phyloP scores from a whole-genome alignment of 2,113 vertebrate species.

The Globicephala melas region DNA sequence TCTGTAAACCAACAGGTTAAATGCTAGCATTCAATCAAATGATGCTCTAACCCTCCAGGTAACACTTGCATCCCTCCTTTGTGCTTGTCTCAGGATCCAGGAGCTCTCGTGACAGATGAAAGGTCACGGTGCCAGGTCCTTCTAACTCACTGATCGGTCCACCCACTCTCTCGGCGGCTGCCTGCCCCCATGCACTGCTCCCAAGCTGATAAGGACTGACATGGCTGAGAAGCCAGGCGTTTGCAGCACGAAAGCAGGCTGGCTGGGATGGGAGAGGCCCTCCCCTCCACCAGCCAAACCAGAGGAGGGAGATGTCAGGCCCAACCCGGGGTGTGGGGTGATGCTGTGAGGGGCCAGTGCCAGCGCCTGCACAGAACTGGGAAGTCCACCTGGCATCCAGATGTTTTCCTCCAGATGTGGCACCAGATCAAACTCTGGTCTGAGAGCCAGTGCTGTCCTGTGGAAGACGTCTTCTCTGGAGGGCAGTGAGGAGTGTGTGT shows the following conservation, averaged over 20 bases:
- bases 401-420: background rate
- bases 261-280: background rate
- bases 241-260: background rate
- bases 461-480: background rate
- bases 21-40: slow-evolving; percentile 36
- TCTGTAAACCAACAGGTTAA: slow-evolving; percentile 10
- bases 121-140: rapidly evolving
- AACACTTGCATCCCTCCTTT: background rate
- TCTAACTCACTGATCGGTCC: rapidly evolving
- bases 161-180: background rate
- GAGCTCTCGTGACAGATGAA: background rate
- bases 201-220: background rate
- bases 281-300: background rate
- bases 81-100: background rate
- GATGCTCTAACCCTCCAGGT: background rate
- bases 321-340: background rate
- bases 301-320: background rate
- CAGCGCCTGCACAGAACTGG: background rate
- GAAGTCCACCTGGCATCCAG: background rate
- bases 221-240: background rate
- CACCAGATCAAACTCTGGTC: background rate
- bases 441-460: background rate
- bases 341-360: too few species aligned
- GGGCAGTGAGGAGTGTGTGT: background rate
- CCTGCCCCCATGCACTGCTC: background rate